These are phyloP conservation scores for Drosophila repletoides DNA, from an alignment of 1,140 invertebrate species.

Conservation along the genomic window DNA sequence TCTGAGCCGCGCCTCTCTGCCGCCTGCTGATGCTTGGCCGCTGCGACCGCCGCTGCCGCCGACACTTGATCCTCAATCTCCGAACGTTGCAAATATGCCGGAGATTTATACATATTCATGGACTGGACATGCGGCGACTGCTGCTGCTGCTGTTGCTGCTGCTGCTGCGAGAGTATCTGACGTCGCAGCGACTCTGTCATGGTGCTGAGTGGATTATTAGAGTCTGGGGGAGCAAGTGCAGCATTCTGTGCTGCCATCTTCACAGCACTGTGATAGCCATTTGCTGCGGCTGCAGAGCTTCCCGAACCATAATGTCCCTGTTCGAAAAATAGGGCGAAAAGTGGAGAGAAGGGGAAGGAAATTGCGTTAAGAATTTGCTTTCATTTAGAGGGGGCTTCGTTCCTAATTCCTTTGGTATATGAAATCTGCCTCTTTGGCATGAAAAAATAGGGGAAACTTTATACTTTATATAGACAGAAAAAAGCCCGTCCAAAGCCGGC, in stretches of 20 bases:
- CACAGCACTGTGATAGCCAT: conserved; percentile 73
- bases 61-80: conserved; percentile 79
- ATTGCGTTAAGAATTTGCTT: neutral
- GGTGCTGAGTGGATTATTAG: conserved; percentile 62
- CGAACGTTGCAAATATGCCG: conserved; percentile 74
- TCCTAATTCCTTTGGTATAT: too few relatives aligned
- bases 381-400: too few relatives aligned
- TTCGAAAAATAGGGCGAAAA: neutral
- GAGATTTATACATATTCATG: conserved; percentile 81
- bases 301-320: conserved; percentile 60
- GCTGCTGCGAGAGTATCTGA: conserved; percentile 75
- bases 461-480: too few relatives aligned
- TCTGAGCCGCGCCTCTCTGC: conserved; percentile 47
- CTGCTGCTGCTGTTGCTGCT: conserved; percentile 65
- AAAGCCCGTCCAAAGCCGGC: too few relatives aligned
- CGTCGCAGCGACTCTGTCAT: conserved; percentile 77
- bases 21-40: conserved; percentile 70
- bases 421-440: too few relatives aligned
- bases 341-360: neutral
- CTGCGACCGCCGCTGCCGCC: conserved; percentile 64
- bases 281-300: conserved; percentile 49
- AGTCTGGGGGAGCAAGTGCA: conserved; percentile 61
- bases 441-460: too few relatives aligned
- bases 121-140: conserved; percentile 70
- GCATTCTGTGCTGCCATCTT: conserved; percentile 69